Evolutionary conservation across 2,888 invertebrate species (phyloP).

Genomic region (Drosophila yooni): DNA sequence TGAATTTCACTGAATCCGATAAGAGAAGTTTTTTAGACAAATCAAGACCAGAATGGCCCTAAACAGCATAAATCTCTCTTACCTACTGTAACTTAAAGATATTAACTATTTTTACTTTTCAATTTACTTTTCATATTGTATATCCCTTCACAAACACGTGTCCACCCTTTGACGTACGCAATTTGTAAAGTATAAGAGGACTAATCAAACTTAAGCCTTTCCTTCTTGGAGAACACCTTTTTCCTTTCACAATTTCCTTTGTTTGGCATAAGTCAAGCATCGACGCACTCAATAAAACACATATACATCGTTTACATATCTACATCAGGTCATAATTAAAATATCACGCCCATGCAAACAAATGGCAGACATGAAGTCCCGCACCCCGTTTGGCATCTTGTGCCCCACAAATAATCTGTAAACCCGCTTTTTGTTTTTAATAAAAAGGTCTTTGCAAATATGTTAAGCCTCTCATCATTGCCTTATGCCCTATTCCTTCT

Average conservation of each 20-base stretch:
- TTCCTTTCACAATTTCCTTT: slow-evolving; percentile 8
- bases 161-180: not conserved
- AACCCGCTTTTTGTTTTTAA: slow-evolving; percentile 72
- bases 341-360: slow-evolving; percentile 76
- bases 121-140: not conserved
- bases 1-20: not conserved
- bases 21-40: not conserved
- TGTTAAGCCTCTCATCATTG: slow-evolving; percentile 80
- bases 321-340: slow-evolving; percentile 72
- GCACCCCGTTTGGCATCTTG: slow-evolving; percentile 2
- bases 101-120: not conserved
- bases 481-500: slow-evolving; percentile 37
- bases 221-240: slow-evolving; percentile 12
- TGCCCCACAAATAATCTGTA: slow-evolving; percentile 62
- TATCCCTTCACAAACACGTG: not conserved
- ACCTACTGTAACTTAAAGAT: not conserved
- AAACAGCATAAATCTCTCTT: too few relatives aligned
- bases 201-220: slow-evolving; percentile 40
- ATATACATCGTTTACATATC: slow-evolving; percentile 48
- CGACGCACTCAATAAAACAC: slow-evolving; percentile 59
- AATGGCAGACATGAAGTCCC: slow-evolving; percentile 37
- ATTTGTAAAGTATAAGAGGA: slow-evolving; percentile 14
- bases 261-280: slow-evolving; percentile 62
- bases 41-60: not conserved
- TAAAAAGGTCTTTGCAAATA: slow-evolving; percentile 78